Conservation (phyloP, 2,888 invertebrate species). For the Cataglyphis livida region DNA sequence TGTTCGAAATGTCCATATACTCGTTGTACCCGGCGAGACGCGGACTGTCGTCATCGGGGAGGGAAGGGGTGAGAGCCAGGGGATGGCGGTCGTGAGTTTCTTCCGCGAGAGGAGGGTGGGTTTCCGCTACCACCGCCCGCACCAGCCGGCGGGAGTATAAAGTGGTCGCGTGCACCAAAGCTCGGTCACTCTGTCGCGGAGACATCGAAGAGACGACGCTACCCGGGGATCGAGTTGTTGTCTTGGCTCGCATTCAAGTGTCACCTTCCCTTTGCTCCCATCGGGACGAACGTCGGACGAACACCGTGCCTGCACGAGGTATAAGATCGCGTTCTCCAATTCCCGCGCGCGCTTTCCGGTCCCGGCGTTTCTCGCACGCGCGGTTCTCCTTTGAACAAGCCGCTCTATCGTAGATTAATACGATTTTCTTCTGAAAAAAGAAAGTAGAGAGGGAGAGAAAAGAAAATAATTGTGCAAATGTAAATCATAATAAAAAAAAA, state of each 20-base stretch:
- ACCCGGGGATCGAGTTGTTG: neutral
- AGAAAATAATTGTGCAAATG: neutral
- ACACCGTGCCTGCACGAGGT: conserved; percentile 16
- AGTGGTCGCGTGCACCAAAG: conserved; percentile 83
- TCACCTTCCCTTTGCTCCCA: neutral
- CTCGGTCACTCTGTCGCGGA: conserved; percentile 82
- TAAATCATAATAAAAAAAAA: neutral
- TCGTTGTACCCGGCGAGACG: neutral
- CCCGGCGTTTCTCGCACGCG: neutral
- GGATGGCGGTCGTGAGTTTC: neutral
- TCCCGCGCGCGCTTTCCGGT: neutral
- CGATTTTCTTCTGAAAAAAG: too few relatives aligned
- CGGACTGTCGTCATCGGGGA: neutral
- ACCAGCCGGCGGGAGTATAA: conserved; percentile 78
- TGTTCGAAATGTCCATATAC: neutral
- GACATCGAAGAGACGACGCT: conserved; percentile 65
- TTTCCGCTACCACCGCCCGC: conserved; percentile 65
- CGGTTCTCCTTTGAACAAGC: neutral
- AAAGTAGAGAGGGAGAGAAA: too few relatives aligned
- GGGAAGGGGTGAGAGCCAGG: neutral
- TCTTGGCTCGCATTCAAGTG: neutral
- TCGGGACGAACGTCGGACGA: neutral
- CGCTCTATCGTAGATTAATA: neutral
- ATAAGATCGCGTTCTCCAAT: conserved; percentile 19
- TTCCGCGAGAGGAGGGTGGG: conserved; percentile 4